Conservation (phyloP, 2,888 invertebrate species). For the Caenorhabditis sp. region DNA sequence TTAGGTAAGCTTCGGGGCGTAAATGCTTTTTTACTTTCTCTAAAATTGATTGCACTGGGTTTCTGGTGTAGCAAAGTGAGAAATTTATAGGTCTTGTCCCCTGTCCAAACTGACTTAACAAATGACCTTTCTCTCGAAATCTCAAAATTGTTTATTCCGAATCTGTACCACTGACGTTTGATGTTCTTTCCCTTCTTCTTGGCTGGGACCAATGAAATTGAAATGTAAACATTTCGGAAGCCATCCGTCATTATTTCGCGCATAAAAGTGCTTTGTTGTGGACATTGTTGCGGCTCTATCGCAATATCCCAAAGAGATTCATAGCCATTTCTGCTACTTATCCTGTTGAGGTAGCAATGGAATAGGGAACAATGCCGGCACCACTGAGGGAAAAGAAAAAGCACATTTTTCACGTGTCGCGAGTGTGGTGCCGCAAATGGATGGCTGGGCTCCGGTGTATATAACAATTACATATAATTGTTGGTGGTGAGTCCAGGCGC, state of each 20-base stretch:
- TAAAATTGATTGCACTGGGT: too few relatives aligned
- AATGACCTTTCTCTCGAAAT: constrained; percentile 11
- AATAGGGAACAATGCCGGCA: constrained; percentile 14
- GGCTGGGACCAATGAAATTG: constrained; percentile 22
- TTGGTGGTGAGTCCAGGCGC: constrained; percentile 38
- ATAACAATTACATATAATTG: constrained; percentile 65
- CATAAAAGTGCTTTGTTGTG: constrained; percentile 53
- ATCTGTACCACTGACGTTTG: constrained; percentile 15
- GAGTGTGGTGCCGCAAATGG: constrained; percentile 43
- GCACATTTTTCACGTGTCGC: constrained; percentile 62
- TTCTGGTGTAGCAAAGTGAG: not conserved
- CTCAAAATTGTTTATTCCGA: constrained; percentile 40
- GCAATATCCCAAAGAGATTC: constrained; percentile 13
- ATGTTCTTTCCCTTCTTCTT: not conserved
- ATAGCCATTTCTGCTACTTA: constrained; percentile 13
- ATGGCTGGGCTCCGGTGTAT: constrained; percentile 59
- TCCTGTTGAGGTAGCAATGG: constrained; percentile 8
- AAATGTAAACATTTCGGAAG: constrained; percentile 56
- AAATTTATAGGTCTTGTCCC: not conserved
- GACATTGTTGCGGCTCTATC: constrained; percentile 3
- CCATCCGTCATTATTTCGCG: constrained; percentile 56
- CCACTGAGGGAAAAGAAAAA: constrained; percentile 25
- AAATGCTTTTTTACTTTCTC: not conserved
- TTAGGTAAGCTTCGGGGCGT: constrained; percentile 49
- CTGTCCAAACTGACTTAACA: not conserved